These are phyloP conservation scores for Pycnomerus fuliginosus DNA, from an alignment of 2,888 invertebrate species.

Conservation along the genomic window DNA sequence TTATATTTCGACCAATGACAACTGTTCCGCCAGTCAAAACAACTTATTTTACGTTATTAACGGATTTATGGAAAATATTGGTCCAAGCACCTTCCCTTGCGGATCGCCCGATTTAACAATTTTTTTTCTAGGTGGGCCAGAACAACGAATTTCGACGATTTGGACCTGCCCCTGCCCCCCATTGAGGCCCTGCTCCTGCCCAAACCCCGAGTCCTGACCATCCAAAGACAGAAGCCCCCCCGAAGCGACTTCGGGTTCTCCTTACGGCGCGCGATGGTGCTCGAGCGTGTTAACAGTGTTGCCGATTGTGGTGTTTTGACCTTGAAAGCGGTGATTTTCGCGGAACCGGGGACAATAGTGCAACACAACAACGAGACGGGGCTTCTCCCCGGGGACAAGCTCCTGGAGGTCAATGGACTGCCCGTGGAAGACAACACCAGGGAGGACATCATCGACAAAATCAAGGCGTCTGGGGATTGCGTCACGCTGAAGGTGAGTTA, in stretches of 20 bases:
- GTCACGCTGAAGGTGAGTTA: slow-evolving; percentile 83
- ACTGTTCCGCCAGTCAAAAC: too few relatives aligned
- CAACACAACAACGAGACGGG: slow-evolving; percentile 74
- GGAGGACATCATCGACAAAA: slow-evolving; percentile 92
- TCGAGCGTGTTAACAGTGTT: slow-evolving; percentile 59
- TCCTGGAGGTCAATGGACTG: slow-evolving; percentile 87
- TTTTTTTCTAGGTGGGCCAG: slow-evolving; percentile 63
- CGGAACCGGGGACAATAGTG: slow-evolving; percentile 81
- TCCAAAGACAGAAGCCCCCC: slow-evolving; percentile 78
- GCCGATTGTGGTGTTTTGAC: slow-evolving; percentile 47
- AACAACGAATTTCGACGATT: slow-evolving; percentile 75
- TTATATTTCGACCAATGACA: too few relatives aligned
- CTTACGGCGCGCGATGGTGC: slow-evolving; percentile 80
- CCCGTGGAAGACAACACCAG: slow-evolving; percentile 82
- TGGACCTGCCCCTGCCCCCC: slow-evolving; percentile 70
- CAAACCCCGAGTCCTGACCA: slow-evolving; percentile 71
- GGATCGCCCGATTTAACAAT: too few relatives aligned
- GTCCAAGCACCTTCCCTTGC: too few relatives aligned
- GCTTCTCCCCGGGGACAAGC: slow-evolving; percentile 89
- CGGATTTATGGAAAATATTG: too few relatives aligned
- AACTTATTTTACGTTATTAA: too few relatives aligned
- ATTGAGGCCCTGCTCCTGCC: slow-evolving; percentile 69
- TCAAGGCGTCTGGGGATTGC: slow-evolving; percentile 79
- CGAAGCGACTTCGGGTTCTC: slow-evolving; percentile 94
- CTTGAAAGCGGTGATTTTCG: slow-evolving; percentile 79